Percentiles rank a stretch among this genome's conserved stretches.
Conservation (phyloP, 1,140 invertebrate genomes). For the Sitophilus oryzae region DNA sequence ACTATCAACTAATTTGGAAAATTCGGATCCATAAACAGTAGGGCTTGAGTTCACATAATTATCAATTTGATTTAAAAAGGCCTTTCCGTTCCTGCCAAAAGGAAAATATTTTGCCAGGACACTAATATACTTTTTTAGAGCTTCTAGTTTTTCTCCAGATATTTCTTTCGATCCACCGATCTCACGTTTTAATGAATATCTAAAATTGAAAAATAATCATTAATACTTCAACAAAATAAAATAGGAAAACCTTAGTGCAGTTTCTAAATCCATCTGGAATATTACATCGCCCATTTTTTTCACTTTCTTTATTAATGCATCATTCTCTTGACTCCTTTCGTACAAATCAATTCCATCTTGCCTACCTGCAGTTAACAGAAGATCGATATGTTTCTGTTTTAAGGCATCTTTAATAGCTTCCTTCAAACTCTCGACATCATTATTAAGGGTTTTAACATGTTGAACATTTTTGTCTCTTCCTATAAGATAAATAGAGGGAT, state of each 20-base stretch:
- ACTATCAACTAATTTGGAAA: constrained; percentile 49
- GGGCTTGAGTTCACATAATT: constrained; percentile 44
- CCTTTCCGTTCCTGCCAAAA: constrained; percentile 55
- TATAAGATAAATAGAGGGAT: constrained; percentile 5
- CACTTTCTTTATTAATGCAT: constrained; percentile 34
- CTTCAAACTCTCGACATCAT: not conserved
- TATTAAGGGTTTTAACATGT: not conserved
- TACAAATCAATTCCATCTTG: constrained; percentile 7
- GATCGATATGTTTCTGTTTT: constrained; percentile 5
- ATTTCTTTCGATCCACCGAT: constrained; percentile 64
- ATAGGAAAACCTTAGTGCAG: constrained; percentile 53
- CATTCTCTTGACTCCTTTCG: constrained; percentile 23
- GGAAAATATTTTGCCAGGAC: constrained; percentile 71
- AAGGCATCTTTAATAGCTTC: constrained; percentile 9
- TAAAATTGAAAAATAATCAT: not conserved
- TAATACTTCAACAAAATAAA: not conserved
- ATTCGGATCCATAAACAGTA: constrained; percentile 53
- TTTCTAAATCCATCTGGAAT: constrained; percentile 82
- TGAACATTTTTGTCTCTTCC: not conserved
- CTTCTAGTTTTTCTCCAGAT: constrained; percentile 59
- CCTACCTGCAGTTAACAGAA: constrained; percentile 24
- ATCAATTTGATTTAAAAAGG: constrained; percentile 54
- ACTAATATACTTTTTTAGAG: constrained; percentile 66
- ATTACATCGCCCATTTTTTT: constrained; percentile 51
- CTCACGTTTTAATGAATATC: constrained; percentile 74